A percentile compares a stretch with the other conserved stretches of the same genome.
Evolutionary conservation across 2,888 invertebrate genomes (phyloP).

Genomic region (Drepana falcataria): DNA sequence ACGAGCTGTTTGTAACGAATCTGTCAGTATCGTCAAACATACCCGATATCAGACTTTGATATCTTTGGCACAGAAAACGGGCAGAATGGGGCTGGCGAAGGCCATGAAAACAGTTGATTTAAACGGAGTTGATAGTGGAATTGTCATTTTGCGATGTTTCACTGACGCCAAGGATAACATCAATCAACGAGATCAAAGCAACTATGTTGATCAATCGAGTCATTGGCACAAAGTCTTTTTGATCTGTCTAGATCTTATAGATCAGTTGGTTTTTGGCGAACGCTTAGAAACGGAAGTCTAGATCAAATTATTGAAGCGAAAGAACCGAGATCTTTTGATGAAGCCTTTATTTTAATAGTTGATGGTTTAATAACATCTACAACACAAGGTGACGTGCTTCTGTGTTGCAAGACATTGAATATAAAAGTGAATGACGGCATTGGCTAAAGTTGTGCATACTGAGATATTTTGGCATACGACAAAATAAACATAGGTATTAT

Average conservation of each 20-base stretch:
- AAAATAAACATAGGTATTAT: not conserved
- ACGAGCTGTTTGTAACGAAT: not conserved
- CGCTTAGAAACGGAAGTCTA: not conserved
- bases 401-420: no score
- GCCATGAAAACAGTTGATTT: not conserved
- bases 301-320: not conserved
- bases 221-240: not conserved
- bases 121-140: not conserved
- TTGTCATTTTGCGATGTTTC: slow-evolving; percentile 1
- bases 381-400: no score
- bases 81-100: not conserved
- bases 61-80: not conserved
- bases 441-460: no score
- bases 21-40: not conserved
- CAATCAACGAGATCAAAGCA: slow-evolving; percentile 4
- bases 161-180: slow-evolving; percentile 3
- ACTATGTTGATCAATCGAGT: not conserved
- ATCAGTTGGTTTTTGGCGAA: not conserved
- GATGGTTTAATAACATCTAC: no score
- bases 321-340: no score
- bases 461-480: not conserved
- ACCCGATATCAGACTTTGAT: not conserved
- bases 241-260: not conserved
- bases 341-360: no score
- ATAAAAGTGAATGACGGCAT: no score